phyloP scores from a whole-genome alignment of 2,888 invertebrate species.

The Drosophila picticornis region DNA sequence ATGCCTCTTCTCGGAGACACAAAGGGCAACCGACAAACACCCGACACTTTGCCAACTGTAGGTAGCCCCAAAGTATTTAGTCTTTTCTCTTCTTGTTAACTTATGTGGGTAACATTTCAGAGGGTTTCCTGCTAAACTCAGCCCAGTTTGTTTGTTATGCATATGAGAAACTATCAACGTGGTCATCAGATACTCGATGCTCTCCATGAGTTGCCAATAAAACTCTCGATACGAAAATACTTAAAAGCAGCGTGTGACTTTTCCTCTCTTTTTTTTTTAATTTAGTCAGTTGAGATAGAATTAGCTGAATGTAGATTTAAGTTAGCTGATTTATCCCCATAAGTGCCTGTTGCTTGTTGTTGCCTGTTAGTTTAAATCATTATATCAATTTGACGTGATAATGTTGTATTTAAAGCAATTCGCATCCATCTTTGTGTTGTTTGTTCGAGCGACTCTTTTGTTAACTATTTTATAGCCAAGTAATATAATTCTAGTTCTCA shows the following conservation, averaged over 20 bases:
- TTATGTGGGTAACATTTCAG: not conserved
- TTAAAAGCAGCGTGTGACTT: slow-evolving; percentile 28
- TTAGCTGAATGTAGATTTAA: not conserved
- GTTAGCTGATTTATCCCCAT: not conserved
- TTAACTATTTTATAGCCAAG: slow-evolving; percentile 68
- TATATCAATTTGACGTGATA: not conserved
- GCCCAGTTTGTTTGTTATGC: slow-evolving; percentile 42
- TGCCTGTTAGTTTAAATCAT: not conserved
- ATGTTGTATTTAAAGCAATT: not conserved
- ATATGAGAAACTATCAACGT: slow-evolving; percentile 41
- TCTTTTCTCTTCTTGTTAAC: not conserved
- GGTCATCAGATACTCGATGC: slow-evolving; percentile 19
- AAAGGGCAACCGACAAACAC: slow-evolving; percentile 44
- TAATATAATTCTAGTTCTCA: slow-evolving; percentile 78
- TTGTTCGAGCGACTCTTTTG: not conserved
- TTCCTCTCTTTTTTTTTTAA: not conserved
- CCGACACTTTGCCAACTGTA: slow-evolving; percentile 35
- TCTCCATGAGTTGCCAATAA: slow-evolving; percentile 12
- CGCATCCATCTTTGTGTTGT: not conserved
- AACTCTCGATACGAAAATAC: slow-evolving; percentile 5
- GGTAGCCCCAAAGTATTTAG: slow-evolving; percentile 45
- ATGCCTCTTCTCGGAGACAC: slow-evolving; percentile 42
- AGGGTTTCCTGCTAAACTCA: slow-evolving; percentile 23
- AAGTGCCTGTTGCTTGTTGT: no score
- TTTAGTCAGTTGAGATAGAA: not conserved